A percentile compares a stretch with the other conserved stretches of the same genome.
These are phyloP conservation scores for Mesochorus sp. DNA, from an alignment of 2,888 invertebrate genomes.

Conservation along the genomic window DNA sequence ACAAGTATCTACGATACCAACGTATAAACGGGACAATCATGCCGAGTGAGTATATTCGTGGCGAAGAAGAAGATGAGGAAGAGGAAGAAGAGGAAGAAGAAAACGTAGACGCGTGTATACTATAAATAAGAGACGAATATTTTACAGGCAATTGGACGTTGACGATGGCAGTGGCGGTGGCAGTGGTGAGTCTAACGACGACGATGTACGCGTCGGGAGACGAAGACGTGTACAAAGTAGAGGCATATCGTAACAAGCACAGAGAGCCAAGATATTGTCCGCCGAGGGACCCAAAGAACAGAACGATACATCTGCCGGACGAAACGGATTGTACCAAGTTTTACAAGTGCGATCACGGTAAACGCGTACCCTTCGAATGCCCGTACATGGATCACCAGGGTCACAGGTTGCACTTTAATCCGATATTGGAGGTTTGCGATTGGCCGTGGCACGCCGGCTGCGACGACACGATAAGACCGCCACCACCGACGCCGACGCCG, in stretches of 20 bases:
- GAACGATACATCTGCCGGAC: constrained; percentile 63
- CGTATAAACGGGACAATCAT: constrained; percentile 42
- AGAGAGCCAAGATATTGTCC: constrained; percentile 66
- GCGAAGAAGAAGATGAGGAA: background rate
- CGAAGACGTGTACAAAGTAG: too few relatives aligned
- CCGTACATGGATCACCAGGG: constrained; percentile 56
- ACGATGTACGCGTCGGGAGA: too few relatives aligned
- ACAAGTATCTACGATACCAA: constrained; percentile 5
- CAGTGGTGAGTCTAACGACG: too few relatives aligned
- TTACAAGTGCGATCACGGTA: constrained; percentile 57
- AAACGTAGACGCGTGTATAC: too few relatives aligned
- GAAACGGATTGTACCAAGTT: constrained; percentile 59
- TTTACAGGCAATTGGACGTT: too few relatives aligned
- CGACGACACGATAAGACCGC: too few relatives aligned
- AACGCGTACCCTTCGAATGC: constrained; percentile 44
- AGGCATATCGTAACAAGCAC: background rate
- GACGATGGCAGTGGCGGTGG: too few relatives aligned
- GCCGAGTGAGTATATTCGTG: constrained; percentile 48
- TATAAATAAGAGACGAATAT: too few relatives aligned
- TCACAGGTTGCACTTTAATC: constrained; percentile 59
- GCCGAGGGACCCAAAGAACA: constrained; percentile 28
- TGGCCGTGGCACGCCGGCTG: constrained; percentile 63
- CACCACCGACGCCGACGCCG: background rate
- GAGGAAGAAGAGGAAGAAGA: too few relatives aligned
- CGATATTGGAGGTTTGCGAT: constrained; percentile 62